These are phyloP conservation scores for Lutjanus campechanus DNA, from an alignment of 2,797 vertebrate genomes.

Conservation along the genomic window DNA sequence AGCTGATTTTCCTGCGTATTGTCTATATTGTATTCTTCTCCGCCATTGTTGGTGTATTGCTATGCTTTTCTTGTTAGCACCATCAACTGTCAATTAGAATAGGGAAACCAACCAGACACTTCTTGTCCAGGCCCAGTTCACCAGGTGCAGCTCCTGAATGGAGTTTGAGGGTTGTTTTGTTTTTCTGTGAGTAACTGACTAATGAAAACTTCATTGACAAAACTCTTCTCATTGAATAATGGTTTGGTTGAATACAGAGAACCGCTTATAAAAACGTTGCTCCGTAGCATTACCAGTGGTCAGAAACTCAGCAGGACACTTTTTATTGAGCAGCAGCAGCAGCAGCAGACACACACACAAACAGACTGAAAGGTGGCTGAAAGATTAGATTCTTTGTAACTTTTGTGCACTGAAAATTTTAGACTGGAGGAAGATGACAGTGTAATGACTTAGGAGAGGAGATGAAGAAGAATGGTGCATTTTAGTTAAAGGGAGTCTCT, in stretches of 20 bases:
- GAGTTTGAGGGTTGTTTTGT: too few species aligned
- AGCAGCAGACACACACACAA: neutral
- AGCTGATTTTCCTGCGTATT: neutral
- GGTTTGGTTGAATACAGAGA: too few species aligned
- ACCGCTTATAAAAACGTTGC: neutral
- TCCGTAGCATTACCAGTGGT: neutral
- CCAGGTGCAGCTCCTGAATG: too few species aligned
- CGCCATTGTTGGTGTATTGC: neutral
- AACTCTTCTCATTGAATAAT: too few species aligned
- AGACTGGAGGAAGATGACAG: neutral
- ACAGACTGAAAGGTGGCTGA: neutral
- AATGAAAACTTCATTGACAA: too few species aligned
- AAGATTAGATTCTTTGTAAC: neutral
- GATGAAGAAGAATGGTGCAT: slow-evolving; percentile 12
- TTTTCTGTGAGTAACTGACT: too few species aligned
- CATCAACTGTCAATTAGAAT: neutral
- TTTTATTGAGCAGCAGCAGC: neutral
- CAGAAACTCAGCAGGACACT: neutral
- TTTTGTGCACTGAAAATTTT: neutral
- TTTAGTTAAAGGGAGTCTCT: slow-evolving; percentile 7
- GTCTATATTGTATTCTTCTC: neutral
- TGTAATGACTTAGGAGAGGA: neutral
- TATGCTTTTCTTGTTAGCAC: neutral
- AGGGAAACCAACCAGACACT: too few species aligned
- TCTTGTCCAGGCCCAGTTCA: too few species aligned